Conservation (phyloP, 2,888 invertebrate genomes). For the Aelia acuminata region DNA sequence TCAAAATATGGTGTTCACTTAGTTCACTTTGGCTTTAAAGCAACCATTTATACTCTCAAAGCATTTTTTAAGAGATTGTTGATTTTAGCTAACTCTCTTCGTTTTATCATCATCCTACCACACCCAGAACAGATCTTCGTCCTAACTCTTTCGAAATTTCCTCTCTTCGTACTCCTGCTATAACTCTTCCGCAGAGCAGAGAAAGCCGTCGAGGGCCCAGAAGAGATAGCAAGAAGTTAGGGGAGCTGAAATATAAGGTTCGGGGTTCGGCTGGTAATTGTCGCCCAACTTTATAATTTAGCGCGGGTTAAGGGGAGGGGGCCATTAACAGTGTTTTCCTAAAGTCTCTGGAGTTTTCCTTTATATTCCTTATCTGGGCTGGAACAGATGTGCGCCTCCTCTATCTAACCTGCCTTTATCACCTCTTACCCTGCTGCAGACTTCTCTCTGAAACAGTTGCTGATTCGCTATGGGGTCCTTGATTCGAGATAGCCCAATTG, state of each 20-base stretch:
- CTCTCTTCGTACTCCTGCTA: background rate
- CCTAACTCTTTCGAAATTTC: background rate
- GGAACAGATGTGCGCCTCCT: background rate
- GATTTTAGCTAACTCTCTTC: too few relatives aligned
- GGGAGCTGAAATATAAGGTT: background rate
- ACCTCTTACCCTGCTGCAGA: too few relatives aligned
- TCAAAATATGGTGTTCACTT: too few relatives aligned
- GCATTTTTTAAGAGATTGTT: too few relatives aligned
- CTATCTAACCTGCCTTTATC: background rate
- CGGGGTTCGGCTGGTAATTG: background rate
- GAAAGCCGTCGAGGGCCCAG: background rate
- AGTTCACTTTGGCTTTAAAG: too few relatives aligned
- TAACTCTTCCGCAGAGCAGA: background rate
- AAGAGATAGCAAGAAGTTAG: background rate
- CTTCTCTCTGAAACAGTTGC: background rate
- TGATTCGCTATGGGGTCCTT: too few relatives aligned
- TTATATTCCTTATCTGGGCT: background rate
- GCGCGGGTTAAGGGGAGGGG: background rate
- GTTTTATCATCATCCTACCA: background rate
- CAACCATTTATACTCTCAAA: too few relatives aligned
- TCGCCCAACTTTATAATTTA: conserved; percentile 25
- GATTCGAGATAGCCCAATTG: background rate
- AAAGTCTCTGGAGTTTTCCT: background rate
- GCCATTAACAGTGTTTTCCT: background rate
- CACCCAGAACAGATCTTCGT: background rate